A percentile compares a stretch with the other conserved stretches of the same genome.
Evolutionary conservation across 2,888 invertebrate genomes (phyloP).

Genomic region (Sphaerophoria rueppellii): DNA sequence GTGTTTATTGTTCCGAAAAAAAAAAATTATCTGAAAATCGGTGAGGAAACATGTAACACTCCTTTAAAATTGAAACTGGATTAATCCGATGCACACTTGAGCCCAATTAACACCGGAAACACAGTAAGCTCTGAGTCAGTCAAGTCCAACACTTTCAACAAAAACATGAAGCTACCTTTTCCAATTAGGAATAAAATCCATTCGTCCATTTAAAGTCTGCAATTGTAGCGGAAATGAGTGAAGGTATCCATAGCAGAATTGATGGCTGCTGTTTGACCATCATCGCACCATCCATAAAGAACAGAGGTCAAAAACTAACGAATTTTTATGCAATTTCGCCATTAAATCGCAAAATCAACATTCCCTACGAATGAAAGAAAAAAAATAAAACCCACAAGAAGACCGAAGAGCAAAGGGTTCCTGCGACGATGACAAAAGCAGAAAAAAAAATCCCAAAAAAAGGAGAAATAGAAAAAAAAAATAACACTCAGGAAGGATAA

Average conservation of each 20-base stretch:
- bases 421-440: slow-evolving; percentile 19
- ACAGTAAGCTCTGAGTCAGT: too few species aligned
- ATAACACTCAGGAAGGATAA: slow-evolving; percentile 66
- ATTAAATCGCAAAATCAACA: slow-evolving; percentile 72
- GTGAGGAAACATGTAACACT: too few species aligned
- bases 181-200: slow-evolving; percentile 42
- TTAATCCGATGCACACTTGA: too few species aligned
- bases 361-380: slow-evolving; percentile 2
- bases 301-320: slow-evolving; percentile 64
- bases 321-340: slow-evolving; percentile 63
- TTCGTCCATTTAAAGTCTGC: slow-evolving; percentile 48
- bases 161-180: slow-evolving; percentile 42
- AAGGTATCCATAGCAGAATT: slow-evolving; percentile 8
- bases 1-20: too few species aligned
- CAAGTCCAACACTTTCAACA: too few species aligned
- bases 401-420: slow-evolving; percentile 1
- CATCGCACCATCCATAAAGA: slow-evolving; percentile 25
- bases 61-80: too few species aligned
- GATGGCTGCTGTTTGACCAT: slow-evolving; percentile 17
- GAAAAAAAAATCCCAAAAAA: slow-evolving; percentile 10
- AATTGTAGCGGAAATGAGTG: slow-evolving; percentile 53
- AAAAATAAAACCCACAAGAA: slow-evolving; percentile 12
- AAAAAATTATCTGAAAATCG: too few species aligned
- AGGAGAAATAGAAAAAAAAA: slow-evolving; percentile 36
- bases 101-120: too few species aligned